Evolutionary conservation across 2,113 vertebrate species (phyloP), one percentile per base, ranked within the genome.

Genomic region (Chaetodon trifascialis): DNA sequence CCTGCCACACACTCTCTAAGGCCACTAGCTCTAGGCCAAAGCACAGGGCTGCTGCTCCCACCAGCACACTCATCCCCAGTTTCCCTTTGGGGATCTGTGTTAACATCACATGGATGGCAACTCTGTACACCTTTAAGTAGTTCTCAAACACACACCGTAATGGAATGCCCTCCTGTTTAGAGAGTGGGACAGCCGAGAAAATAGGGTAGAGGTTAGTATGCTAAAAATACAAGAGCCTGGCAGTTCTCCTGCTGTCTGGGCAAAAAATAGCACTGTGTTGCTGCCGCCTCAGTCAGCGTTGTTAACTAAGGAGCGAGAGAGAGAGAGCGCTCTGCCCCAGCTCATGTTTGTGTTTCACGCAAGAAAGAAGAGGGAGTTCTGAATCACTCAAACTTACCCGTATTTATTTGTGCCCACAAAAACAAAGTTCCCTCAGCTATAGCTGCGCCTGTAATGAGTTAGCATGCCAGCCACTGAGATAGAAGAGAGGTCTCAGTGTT

Each of bases 181-280:
- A 86, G 90, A 91, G 65, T n/a, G 66, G 90, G 81, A 84, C 83
- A 83, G 76, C 73, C 76, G 66, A 86, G 86, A 58, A 92, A 92
- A 93, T 89, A 86, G 93, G 91, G 60, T 86, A 89, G 89, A 93
- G 93, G 92, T 94, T 92, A 91, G 84, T 77, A 30, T 68, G 78
- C 92, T 91, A 94, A 90, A 92, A 94, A 93, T 94, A 93, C 84
- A 70, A 89, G 86, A 89, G 80, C 66, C 76, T 84, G 84, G 82
- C 88, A 75, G 78, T 80, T 83, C 74, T 85, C 74, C 72, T 85
- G 81, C 79, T 15, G 87, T 89, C 80, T 84, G 76, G 62, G 89
- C 56, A 83, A 67, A 88, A 93, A 93, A 93, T 92, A 91, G 91
- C 75, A 11, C 65, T 0, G 68, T 86, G 92, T 94, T 91, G 87